Base-by-base conservation (phyloP, 2,113 vertebrate species). In the Lampris megalopsis region DNA sequence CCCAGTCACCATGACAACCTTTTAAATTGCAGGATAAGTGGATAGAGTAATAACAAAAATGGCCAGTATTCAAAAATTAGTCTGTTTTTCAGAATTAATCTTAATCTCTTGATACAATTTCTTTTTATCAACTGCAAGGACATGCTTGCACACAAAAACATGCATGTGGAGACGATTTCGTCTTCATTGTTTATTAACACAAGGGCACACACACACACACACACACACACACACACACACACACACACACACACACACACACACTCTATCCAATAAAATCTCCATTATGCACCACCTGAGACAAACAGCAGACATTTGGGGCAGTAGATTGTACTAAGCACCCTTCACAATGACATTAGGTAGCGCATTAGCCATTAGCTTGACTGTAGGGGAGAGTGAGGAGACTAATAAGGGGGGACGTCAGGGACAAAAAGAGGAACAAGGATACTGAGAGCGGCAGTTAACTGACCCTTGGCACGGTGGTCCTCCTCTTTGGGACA, bases 401-500 rank as follows among this genome's bases (percentile, higher is more conserved):
- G 68, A 76, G 83, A 83, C 80, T 68, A 83, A 86, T 87, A 24
- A 77, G 52, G 82, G 60, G 49, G 76, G 64, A 85, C 78, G 87
- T 91, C 86, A 83, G 69, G 68, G 37, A 41, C 71, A 77, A 73
- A 67, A 71, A 66, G 71, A 10, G 24, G 62, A 65, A 40, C 75
- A 66, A 49, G 60, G 74, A 77, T 71, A 81, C 67, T 66, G 59
- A 75, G 81, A 80, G 83, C 82, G 78, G 54, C 63, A 38, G 78
- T 83, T 72, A 38, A 79, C 91, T 88, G 83, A 96, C 97, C 96
- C 94, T 97, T 98, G 74, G 96, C 97, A 13, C 97, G 92, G 76
- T 97, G 96, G 74, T 98, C 97, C 84, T 96, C 96, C 77, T 97
- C 97, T 91, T 96, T 97, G 38, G 96, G 96, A 86, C 97, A 98